Evolutionary conservation across 1,140 invertebrate species (phyloP).

Genomic region (Magallana ariakensis): DNA sequence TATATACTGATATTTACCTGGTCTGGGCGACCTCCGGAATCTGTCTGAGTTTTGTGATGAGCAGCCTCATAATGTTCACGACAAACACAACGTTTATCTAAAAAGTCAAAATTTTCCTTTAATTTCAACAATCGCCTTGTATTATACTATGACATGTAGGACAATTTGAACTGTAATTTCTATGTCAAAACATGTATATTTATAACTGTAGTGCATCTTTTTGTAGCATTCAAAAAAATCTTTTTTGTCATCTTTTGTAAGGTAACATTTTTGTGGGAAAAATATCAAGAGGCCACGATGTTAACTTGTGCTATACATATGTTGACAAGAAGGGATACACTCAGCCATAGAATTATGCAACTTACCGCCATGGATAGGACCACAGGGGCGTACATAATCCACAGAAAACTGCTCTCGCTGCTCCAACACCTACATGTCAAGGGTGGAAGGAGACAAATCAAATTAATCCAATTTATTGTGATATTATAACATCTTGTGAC

Average conservation of each 20-base stretch:
- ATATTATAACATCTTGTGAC: background rate
- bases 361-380: conserved; percentile 12
- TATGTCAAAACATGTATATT: no score
- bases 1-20: conserved; percentile 64
- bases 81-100: conserved; percentile 92
- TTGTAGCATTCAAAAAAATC: no score
- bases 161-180: no score
- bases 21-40: conserved; percentile 79
- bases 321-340: no score
- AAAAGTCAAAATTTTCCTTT: background rate
- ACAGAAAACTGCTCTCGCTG: background rate
- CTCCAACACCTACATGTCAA: background rate
- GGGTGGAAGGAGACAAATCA: background rate
- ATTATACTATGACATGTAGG: no score
- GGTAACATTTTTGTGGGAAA: no score
- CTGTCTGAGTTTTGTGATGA: conserved; percentile 92
- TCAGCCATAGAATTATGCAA: background rate
- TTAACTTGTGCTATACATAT: no score
- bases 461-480: background rate
- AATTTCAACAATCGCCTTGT: no score
- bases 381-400: background rate
- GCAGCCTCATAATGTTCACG: conserved; percentile 94
- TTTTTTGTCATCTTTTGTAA: no score
- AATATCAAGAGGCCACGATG: no score
- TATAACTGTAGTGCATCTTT: no score